Evolutionary conservation across 1,140 invertebrate genomes (phyloP).

Genomic region (Anastrepha ludens): DNA sequence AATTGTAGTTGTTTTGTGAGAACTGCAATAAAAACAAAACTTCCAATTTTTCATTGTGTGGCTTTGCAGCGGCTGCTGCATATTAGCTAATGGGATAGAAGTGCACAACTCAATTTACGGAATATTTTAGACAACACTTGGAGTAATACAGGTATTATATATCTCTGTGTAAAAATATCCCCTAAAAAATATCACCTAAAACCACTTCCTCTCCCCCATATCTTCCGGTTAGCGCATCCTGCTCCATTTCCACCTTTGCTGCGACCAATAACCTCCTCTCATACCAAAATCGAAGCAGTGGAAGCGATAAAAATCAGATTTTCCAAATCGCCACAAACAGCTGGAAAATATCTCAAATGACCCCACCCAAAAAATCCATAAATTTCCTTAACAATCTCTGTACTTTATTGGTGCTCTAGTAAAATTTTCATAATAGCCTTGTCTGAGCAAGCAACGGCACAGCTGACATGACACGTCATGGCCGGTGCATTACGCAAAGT

Average conservation of each 20-base stretch:
- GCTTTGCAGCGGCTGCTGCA: too few relatives aligned
- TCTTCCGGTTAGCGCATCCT: background rate
- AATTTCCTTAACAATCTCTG: background rate
- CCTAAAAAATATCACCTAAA: too few relatives aligned
- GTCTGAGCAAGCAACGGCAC: background rate
- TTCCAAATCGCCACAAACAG: constrained; percentile 22
- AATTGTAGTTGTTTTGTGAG: too few relatives aligned
- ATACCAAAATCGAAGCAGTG: background rate
- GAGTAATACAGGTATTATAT: too few relatives aligned
- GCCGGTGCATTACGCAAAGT: constrained; percentile 35
- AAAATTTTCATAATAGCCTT: too few relatives aligned
- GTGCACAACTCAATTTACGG: too few relatives aligned
- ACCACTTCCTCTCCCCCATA: background rate
- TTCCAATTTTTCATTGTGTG: too few relatives aligned
- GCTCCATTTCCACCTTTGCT: background rate
- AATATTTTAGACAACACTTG: too few relatives aligned
- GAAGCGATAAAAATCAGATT: background rate
- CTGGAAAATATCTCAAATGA: constrained; percentile 23
- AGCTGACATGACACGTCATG: constrained; percentile 29
- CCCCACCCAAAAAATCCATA: constrained; percentile 4
- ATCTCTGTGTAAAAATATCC: too few relatives aligned
- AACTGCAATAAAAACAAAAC: too few relatives aligned
- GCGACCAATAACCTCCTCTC: background rate
- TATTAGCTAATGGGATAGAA: too few relatives aligned
- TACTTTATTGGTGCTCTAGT: background rate